Base-by-base conservation (phyloP, 2,888 invertebrate genomes). In the Lasioglossum marginatum region DNA sequence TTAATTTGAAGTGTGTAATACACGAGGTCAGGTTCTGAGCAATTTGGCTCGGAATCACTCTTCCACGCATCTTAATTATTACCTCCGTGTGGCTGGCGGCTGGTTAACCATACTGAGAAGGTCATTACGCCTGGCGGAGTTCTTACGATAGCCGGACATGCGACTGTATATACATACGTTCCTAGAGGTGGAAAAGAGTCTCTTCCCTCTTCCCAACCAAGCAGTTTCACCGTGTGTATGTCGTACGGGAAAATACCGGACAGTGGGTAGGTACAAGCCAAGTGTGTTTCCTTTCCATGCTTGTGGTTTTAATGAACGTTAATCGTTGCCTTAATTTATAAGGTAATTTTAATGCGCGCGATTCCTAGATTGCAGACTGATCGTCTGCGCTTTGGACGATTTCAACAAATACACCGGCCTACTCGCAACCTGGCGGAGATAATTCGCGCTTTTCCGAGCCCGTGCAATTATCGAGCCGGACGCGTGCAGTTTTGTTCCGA, bases 41-140 rank as follows among this genome's bases (percentile, higher is more conserved):
- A 94, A 93, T 81, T 93, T 89, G 91, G 93, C 92, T 93, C 92
- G 92, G 92, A 92, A 93, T 94, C 92, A 74, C 83, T 75, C 63
- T 72, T 85, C 73, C 83, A 77, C 82, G 92, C 93, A 90, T 88
- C 89, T 92, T 94, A 94, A 94, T 94, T 94, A 94, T 95, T 94
- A 92, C 92, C 90, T 91, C 84, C 88, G 91, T 91, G 92, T 91
- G 92, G 92, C 94, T 92, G 92, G 93, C 93, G 92, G 92, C 93
- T 94, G 93, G 93, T 94, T 94, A 94, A 93, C 93, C 92, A 92
- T 93, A 93, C 92, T 92, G 92, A 93, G 93, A 94, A 93, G 93
- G 93, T 94, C 93, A 93, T 94, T 94, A 94, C 93, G 91, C 91
- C 91, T 92, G 89, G 86, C 89, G 88, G 87, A 88, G 90, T 91